Conservation (phyloP, 2,888 invertebrate genomes). For the Allygus modestus region DNA sequence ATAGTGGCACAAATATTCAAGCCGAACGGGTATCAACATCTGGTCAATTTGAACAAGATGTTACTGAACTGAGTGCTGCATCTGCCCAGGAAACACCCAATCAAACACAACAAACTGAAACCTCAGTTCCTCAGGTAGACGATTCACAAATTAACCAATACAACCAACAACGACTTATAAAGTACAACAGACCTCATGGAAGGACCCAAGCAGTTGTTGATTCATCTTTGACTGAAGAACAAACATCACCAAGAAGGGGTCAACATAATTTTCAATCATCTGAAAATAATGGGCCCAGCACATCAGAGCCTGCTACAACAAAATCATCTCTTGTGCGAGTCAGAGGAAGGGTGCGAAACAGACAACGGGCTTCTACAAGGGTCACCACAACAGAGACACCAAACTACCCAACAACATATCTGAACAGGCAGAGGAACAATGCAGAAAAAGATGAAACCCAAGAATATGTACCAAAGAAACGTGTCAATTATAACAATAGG, state of each 20-base stretch:
- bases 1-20: not conserved
- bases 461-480: slow-evolving; percentile 39
- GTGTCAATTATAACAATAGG: slow-evolving; percentile 21
- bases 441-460: slow-evolving; percentile 34
- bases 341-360: slow-evolving; percentile 65
- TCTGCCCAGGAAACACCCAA: not conserved
- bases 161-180: slow-evolving; percentile 61
- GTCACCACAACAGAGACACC: slow-evolving; percentile 66
- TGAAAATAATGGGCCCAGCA: slow-evolving; percentile 53
- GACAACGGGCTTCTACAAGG: slow-evolving; percentile 56
- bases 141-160: slow-evolving; percentile 35
- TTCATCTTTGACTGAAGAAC: not conserved
- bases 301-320: slow-evolving; percentile 63
- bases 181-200: slow-evolving; percentile 57
- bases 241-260: slow-evolving; percentile 39
- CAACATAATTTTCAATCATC: not conserved
- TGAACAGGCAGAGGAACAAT: slow-evolving; percentile 29
- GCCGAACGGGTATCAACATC: not conserved
- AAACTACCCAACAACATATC: slow-evolving; percentile 62
- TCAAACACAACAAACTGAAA: slow-evolving; percentile 10
- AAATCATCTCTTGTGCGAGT: slow-evolving; percentile 63
- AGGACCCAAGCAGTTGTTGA: slow-evolving; percentile 13
- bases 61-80: not conserved
- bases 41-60: slow-evolving; percentile 24
- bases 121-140: slow-evolving; percentile 19